Base-by-base conservation (phyloP, 2,797 vertebrate genomes). In the Loris lydekkerianus region DNA sequence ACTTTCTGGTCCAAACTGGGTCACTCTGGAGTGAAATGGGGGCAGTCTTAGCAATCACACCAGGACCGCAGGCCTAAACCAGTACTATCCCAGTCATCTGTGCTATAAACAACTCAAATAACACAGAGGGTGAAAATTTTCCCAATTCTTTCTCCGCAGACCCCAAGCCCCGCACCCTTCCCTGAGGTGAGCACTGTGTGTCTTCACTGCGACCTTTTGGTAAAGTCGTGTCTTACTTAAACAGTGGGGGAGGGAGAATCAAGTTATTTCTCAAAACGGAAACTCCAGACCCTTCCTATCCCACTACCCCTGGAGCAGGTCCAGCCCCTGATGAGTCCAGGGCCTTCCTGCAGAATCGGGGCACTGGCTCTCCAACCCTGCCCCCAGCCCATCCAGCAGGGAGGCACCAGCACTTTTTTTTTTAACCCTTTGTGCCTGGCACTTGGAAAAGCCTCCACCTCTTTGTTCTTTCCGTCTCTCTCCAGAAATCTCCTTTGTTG, bases 401-500 rank as follows among this genome's bases (percentile, higher is more conserved):
- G 75, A 80, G 58, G n/a, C 25, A 58, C 69, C 0, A 0, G 60
- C n/a, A 75, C 73, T 25, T 15, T 15, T 43, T 34, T 67, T 29
- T 21, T 27, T 53, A 80, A 46, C 21, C 6, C 31, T 29, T 40
- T 4, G n/a, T 34, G 34, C 43, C 69, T 43, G 72, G 81, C 37
- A 7, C 23, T 7, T 1, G 49, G 90, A 53, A 81, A 82, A 67
- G 17, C 20, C 3, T n/a, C 56, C 29, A 58, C 17, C 18, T 56
- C 87, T 63, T 20, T 29, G 10, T 17, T 83, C 91, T 83, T 61
- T 73, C 78, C 2, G 0, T 23, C 10, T 86, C 76, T 70, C n/a
- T 85, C 84, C 89, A 93, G 89, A 97, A 96, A 92, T n/a, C 75
- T 37, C 34, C 37, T 49, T 34, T 14, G 3, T 25, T 27, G 81